Conservation (phyloP, 2,113 vertebrate genomes). For the Phalacrocorax aristotelis region DNA sequence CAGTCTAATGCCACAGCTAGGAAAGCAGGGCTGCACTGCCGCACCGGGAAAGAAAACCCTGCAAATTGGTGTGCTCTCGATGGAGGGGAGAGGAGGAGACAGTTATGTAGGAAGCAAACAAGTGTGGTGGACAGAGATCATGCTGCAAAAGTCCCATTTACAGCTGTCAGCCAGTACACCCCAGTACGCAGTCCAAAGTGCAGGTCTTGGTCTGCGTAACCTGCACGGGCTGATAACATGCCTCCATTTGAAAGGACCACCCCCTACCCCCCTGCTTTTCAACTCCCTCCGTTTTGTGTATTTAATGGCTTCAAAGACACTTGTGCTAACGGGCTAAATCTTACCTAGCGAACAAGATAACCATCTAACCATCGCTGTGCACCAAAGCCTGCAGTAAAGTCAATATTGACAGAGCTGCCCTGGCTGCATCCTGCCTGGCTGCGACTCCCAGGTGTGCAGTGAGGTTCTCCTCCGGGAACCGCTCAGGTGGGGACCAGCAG, state of each 20-base stretch:
- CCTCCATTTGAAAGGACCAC: neutral
- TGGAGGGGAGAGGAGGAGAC: neutral
- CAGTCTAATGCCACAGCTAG: neutral
- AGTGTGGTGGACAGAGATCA: neutral
- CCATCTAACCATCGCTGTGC: neutral
- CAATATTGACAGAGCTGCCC: conserved; percentile 53
- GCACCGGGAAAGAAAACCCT: neutral
- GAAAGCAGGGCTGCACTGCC: neutral
- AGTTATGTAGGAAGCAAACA: neutral
- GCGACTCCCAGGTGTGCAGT: neutral
- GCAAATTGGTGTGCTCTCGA: neutral
- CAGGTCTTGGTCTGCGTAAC: neutral
- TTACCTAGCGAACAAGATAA: neutral
- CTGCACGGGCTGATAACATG: neutral
- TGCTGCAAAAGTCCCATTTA: neutral
- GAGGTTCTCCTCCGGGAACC: neutral
- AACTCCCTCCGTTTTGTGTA: neutral
- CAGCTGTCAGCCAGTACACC: neutral
- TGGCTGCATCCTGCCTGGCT: neutral
- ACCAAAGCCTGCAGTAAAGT: conserved; percentile 18
- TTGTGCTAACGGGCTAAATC: neutral
- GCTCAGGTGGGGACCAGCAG: neutral
- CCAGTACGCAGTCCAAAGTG: neutral
- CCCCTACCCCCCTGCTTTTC: neutral
- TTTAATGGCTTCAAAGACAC: conserved; percentile 31